Conservation (phyloP, 2,113 vertebrate species). For the Engraulis encrasicolus region DNA sequence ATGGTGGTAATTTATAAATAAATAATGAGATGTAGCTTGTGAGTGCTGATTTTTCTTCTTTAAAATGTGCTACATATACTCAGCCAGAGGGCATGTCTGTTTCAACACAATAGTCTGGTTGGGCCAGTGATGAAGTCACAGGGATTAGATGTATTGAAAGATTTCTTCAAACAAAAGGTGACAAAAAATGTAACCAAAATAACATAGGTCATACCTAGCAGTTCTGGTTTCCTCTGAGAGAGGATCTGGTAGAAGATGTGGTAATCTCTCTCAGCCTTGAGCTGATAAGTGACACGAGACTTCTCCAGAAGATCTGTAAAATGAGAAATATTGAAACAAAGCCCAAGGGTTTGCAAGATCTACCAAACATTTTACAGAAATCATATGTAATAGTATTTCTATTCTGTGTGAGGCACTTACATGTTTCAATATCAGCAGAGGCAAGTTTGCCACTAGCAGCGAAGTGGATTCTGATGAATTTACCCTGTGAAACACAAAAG, state of each 20-base stretch:
- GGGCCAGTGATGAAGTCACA: no score
- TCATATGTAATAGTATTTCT: no score
- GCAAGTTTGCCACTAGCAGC: conserved; percentile 82
- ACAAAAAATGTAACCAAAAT: not conserved
- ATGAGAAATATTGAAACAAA: not conserved
- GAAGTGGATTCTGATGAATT: conserved; percentile 86
- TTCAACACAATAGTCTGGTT: no score
- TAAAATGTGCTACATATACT: no score
- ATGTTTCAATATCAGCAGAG: conserved; percentile 60
- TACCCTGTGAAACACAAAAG: conserved; percentile 68
- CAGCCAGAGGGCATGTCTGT: no score
- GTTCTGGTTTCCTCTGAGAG: conserved; percentile 87
- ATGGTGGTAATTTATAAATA: no score
- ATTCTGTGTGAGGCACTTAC: no score
- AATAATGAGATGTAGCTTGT: no score
- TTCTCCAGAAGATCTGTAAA: conserved; percentile 85
- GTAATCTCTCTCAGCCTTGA: conserved; percentile 90
- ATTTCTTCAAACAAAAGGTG: no score
- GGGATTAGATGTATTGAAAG: no score
- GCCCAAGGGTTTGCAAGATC: not conserved
- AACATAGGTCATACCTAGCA: conserved; percentile 73
- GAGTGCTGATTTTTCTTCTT: no score
- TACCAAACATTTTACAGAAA: not conserved
- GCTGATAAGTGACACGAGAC: conserved; percentile 89
- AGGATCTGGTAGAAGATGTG: conserved; percentile 95